phyloP scores from a whole-genome alignment of 2,113 vertebrate species.

The Gnathonemus echidnorhynchus region DNA sequence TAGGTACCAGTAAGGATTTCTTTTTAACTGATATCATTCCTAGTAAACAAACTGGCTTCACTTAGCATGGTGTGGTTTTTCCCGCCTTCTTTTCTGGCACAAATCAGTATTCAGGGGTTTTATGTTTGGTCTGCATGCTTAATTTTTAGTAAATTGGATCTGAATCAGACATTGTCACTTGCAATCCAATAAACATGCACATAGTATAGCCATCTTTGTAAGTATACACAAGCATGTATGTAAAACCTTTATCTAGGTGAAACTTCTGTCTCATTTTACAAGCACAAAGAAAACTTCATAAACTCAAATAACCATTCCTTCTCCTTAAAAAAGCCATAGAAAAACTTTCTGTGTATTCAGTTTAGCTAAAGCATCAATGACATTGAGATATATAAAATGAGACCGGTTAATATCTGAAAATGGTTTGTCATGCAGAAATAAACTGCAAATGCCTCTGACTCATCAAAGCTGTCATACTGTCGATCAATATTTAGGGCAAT shows the following conservation, averaged over 20 bases:
- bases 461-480: neutral
- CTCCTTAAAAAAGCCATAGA: neutral
- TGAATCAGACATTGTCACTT: neutral
- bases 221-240: neutral
- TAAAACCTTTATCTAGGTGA: neutral
- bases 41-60: neutral
- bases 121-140: neutral
- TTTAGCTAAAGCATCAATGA: neutral
- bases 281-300: neutral
- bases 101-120: neutral
- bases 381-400: neutral
- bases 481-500: neutral
- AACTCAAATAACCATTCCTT: neutral
- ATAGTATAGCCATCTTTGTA: neutral
- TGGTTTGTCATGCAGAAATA: neutral
- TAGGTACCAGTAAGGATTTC: neutral
- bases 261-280: neutral
- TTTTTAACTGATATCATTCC: neutral
- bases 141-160: neutral
- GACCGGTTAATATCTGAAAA: neutral
- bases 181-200: neutral
- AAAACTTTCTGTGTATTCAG: neutral
- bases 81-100: neutral
- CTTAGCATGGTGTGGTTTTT: neutral
- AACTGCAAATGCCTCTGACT: neutral